Percentiles rank a stretch among this genome's conserved stretches.
These are phyloP conservation scores for Stegodyphus dumicola DNA, from an alignment of 1,140 invertebrate genomes.

Conservation along the genomic window DNA sequence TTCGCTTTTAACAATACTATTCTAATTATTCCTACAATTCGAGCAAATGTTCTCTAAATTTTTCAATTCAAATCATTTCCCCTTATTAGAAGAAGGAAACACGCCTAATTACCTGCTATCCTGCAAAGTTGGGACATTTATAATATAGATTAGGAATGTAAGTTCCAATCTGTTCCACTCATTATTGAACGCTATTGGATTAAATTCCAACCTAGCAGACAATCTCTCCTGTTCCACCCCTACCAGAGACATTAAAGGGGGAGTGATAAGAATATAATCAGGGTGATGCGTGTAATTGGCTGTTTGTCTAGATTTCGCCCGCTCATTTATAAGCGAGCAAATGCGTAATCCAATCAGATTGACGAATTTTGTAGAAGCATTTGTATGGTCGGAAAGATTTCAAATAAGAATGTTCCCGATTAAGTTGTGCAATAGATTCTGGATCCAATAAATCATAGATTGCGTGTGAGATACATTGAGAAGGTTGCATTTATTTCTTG, in stretches of 20 bases:
- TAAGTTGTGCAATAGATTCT: too few relatives aligned
- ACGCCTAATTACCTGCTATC: background rate
- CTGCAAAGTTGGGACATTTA: background rate
- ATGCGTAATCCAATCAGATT: background rate
- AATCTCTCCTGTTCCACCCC: background rate
- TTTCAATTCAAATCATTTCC: too few relatives aligned
- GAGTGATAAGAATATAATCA: constrained; percentile 15
- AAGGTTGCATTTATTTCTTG: too few relatives aligned
- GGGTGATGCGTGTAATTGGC: background rate
- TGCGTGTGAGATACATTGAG: too few relatives aligned
- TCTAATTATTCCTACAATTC: too few relatives aligned
- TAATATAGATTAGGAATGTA: background rate
- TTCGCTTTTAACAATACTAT: too few relatives aligned
- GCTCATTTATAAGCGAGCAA: constrained; percentile 7
- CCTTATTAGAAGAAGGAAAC: too few relatives aligned
- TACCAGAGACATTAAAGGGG: constrained; percentile 8
- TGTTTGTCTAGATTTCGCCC: background rate
- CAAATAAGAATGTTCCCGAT: too few relatives aligned
- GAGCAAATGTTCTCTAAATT: too few relatives aligned
- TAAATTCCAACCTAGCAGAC: constrained; percentile 3
- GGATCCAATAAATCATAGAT: too few relatives aligned
- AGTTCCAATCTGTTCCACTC: background rate
- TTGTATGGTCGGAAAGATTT: too few relatives aligned
- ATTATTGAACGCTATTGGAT: constrained; percentile 12
- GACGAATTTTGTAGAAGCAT: background rate